Base-by-base conservation (phyloP, 2,888 invertebrate genomes). In the Drosophila neotestacea region DNA sequence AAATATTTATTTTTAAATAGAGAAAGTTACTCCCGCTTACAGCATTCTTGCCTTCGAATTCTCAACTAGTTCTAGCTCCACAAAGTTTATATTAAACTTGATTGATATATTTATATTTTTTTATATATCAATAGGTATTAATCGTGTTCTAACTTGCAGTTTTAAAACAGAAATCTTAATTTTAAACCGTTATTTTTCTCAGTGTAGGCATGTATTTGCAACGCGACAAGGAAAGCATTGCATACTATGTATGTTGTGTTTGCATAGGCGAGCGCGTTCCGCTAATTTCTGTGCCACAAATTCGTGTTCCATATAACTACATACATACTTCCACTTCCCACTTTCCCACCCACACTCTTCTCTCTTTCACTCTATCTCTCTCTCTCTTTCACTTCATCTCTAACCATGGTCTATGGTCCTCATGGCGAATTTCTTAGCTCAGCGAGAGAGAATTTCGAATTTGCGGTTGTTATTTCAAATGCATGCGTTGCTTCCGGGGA, bases 231-330 rank as follows among this genome's bases (percentile, higher is more conserved):
- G 30, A 22, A 41, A 30, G 30, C 58, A 28, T 11, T 32, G 54
- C 73, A 13, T 56, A 9, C 38, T 16, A 51, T 46, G 62, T 16
- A 51, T 46, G 62, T 58, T 65, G 4, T 41, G 68, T 72, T 72
- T 72, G 73, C 66, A 61, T 62, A 62, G 71, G 16, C 51, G 55
- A 64, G 32, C 34, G 60, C 50, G 59, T 62, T 78, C 44, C 61
- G 77, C 77, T 76, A 74, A 74, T 74, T 75, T 76, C 48, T 58
- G 16, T 52, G 60, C 39, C 64, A 41, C 69, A 63, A 70, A 60
- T 60, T 54, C 69, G 56, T 61, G 56, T 58, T 52, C 55, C 55
- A 55, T 22, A 55, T 28, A 34, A 34, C 51, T 30, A 16, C 16
- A 16, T 30, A 16, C 16, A 16, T 16, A 16, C 16, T 16, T 16